A percentile compares a stretch with the other conserved stretches of the same genome.
Evolutionary conservation across 2,888 invertebrate species (phyloP).

Genomic region (Caenorhabditis sp.): DNA sequence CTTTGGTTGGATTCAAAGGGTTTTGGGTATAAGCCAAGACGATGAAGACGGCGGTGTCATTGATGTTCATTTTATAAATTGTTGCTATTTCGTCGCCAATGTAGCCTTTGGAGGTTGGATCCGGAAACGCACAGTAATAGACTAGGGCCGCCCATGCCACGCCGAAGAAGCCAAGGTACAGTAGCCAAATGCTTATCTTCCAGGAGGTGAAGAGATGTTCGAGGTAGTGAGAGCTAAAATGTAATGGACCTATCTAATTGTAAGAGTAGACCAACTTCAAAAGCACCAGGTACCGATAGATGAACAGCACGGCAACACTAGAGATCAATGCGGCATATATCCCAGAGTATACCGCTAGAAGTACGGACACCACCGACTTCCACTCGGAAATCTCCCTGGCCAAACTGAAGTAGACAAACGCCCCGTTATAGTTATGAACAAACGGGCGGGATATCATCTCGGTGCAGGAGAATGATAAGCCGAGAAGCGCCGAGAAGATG

Average conservation of each 20-base stretch:
- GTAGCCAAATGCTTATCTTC: constrained; percentile 6
- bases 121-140: background rate
- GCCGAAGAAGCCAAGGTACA: constrained; percentile 8
- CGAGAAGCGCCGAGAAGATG: background rate
- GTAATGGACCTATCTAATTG: too few species aligned
- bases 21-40: constrained; percentile 5
- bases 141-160: background rate
- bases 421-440: constrained; percentile 8
- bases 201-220: constrained; percentile 5
- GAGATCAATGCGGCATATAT: constrained; percentile 23
- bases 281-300: constrained; percentile 35
- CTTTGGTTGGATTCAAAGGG: background rate
- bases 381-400: constrained; percentile 4
- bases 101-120: constrained; percentile 1
- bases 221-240: background rate
- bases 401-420: constrained; percentile 19
- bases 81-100: constrained; percentile 6
- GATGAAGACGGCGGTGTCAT: constrained; percentile 9
- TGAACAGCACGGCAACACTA: constrained; percentile 41
- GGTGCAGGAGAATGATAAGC: constrained; percentile 1
- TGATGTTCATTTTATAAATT: constrained; percentile 20
- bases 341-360: background rate
- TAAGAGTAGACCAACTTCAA: constrained; percentile 31
- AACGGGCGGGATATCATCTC: constrained; percentile 10
- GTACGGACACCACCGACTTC: background rate